Conservation (phyloP, 2,797 vertebrate species). For the Muscicapa striata region DNA sequence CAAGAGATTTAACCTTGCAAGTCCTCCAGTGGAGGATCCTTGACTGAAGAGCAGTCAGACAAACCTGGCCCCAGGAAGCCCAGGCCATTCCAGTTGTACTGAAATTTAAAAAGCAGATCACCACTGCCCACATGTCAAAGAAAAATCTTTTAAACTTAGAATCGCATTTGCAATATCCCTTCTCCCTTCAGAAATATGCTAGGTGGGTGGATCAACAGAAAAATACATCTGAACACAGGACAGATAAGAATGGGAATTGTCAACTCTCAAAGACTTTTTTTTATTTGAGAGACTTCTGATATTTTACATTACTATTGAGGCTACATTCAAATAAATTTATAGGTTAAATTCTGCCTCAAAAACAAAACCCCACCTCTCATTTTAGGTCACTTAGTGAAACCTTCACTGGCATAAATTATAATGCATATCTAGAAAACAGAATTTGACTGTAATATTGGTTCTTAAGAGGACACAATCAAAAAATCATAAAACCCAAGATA, state of each 20-base stretch:
- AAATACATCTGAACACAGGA: neutral
- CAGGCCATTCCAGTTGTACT: neutral
- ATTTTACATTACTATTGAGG: neutral
- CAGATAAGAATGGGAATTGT: neutral
- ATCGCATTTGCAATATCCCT: neutral
- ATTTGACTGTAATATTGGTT: neutral
- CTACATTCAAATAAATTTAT: neutral
- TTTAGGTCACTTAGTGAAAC: neutral
- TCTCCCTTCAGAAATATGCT: neutral
- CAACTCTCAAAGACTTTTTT: neutral
- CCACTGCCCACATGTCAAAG: neutral
- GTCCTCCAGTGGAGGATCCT: neutral
- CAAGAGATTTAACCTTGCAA: neutral
- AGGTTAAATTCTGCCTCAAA: conserved; percentile 6
- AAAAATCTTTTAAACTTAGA: neutral
- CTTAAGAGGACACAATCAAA: neutral
- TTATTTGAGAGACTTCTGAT: conserved; percentile 27
- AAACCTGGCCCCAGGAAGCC: neutral
- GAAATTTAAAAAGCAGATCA: neutral
- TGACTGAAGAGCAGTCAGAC: neutral
- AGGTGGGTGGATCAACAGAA: neutral
- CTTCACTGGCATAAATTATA: neutral
- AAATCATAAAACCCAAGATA: neutral
- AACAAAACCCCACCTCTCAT: neutral
- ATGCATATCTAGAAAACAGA: neutral